Base-by-base conservation (phyloP, 2,888 invertebrate species). In the Apamea epomidion region DNA sequence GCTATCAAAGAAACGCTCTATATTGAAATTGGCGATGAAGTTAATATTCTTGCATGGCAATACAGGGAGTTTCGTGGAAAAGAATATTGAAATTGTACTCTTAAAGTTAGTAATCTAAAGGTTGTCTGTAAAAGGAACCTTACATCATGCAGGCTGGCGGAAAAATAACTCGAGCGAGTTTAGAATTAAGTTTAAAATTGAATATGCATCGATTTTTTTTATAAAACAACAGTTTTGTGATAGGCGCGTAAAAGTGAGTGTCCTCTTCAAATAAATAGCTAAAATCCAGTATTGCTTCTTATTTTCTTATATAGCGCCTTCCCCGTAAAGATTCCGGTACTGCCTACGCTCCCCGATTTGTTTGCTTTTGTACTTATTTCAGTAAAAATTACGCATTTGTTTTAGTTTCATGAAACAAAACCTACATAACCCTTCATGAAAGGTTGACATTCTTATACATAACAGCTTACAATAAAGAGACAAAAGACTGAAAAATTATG, bases 1-100 rank as follows among this genome's bases (percentile, higher is more conserved):
- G 79, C 32, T 51, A 37, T 48, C 65, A 67, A 62, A 71, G 45
- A 76, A 72, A 48, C 67, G 54, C n/a, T 74, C 58, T 67, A 68
- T 71, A 74, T 82, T 68, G 67, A 78, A 67, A 74, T 32, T 51
- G 58, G n/a, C n/a, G 45, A 58, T 68, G 51, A 62, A 74, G 74
- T 48, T n/a, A 18, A 58, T 60, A 37, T 74, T 48, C 6, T 14
- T 42, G 16, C 16, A 54, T 65, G 18, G 29, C 5, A 2, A 37
- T 48, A 10, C 54, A 32, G 8, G 54, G 18, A 60, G 71, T 54
- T 48, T 68, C 3, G 68, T n/a, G 21, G 16, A 25, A 80, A 60
- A 42, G 0, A 16, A 67, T 58, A 18, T 29, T 42, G 3, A 60
- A 5, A 4, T 32, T 4, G 32, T 29, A 10, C 14, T 45, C 21